Percentiles rank a stretch among this genome's conserved stretches.
These are phyloP conservation scores for Lutjanus campechanus DNA, from an alignment of 2,797 vertebrate species.

Conservation along the genomic window DNA sequence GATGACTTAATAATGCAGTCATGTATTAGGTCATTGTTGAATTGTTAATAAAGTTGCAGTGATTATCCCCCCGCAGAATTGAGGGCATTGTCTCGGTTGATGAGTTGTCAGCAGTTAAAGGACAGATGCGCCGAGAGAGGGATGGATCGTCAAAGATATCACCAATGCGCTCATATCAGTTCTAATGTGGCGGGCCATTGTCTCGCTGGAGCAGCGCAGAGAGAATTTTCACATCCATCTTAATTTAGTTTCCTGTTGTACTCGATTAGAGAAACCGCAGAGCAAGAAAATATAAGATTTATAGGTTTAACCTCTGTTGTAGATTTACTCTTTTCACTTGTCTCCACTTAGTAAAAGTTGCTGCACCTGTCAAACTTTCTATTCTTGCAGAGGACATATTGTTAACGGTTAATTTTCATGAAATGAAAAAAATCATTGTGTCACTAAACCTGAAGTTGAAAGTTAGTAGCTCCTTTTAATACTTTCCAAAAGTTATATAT, in stretches of 20 bases:
- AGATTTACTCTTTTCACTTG: background rate
- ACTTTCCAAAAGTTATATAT: too few species aligned
- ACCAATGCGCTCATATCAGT: background rate
- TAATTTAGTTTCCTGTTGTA: background rate
- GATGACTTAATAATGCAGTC: slow-evolving; percentile 50
- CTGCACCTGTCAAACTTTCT: background rate
- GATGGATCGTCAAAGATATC: slow-evolving; percentile 28
- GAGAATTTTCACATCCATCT: slow-evolving; percentile 24
- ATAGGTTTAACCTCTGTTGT: background rate
- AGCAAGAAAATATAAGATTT: background rate
- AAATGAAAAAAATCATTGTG: too few species aligned
- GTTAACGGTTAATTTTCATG: too few species aligned
- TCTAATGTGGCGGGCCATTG: background rate
- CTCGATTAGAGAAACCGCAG: background rate
- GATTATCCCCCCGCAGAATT: slow-evolving; percentile 45
- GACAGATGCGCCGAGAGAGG: slow-evolving; percentile 38
- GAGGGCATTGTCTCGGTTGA: slow-evolving; percentile 36
- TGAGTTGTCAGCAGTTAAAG: slow-evolving; percentile 51
- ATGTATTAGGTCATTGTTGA: slow-evolving; percentile 56
- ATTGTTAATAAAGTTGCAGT: slow-evolving; percentile 63
- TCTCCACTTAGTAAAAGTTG: background rate
- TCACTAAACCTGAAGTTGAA: too few species aligned
- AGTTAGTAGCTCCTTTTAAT: too few species aligned
- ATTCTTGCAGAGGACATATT: too few species aligned
- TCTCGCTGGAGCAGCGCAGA: background rate